Base-by-base conservation (phyloP, 2,113 vertebrate species). In the Thamnophis sirtalis region DNA sequence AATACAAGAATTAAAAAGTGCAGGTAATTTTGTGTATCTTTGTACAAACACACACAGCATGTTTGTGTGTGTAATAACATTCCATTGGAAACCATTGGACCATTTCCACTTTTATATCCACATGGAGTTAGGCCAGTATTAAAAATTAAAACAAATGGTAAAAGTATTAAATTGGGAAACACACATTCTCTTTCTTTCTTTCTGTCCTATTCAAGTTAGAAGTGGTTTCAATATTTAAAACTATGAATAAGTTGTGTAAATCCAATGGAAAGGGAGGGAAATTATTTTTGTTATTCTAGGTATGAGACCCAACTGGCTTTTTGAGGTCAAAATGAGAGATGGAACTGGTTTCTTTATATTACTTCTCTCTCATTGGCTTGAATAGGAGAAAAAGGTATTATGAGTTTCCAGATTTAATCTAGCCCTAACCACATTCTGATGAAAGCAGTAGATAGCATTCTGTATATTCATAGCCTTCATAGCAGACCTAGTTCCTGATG, bases 121-220 rank as follows among this genome's bases (percentile, higher is more conserved):
- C 15, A 53, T 88, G 26, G 58, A 90, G 90, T 33, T 73, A 80
- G 26, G n/a, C 43, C 87, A 26, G 19, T 2, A 54, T 89, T 53
- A 84, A n/a, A 50, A 38, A 91, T 9, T 73, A 56, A 26, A 84
- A 88, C 85, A 49, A 48, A 33, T 54, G 49, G 0, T 6, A 2
- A 38, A 24, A 89, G 3, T 22, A 28, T 95, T 58, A 88, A 91
- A 92, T 94, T 90, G 87, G 93, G 94, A 92, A 85, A 26, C 43
- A 0, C 0, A 0, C 51, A 87, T n/a, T 55, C 88, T 55, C 92
- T 91, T 19, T 11, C 5, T 48, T 50, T 10, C 19, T 21, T 9
- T 24, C 11, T 80, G n/a, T 38, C 68, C 5, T 38, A 43, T 33
- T 24, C 51, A 48, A 88, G 10, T 51, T 21, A 26, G 50, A 91